phyloP scores from a whole-genome alignment of 2,888 invertebrate species.

The Caenorhabditis macrosperma region DNA sequence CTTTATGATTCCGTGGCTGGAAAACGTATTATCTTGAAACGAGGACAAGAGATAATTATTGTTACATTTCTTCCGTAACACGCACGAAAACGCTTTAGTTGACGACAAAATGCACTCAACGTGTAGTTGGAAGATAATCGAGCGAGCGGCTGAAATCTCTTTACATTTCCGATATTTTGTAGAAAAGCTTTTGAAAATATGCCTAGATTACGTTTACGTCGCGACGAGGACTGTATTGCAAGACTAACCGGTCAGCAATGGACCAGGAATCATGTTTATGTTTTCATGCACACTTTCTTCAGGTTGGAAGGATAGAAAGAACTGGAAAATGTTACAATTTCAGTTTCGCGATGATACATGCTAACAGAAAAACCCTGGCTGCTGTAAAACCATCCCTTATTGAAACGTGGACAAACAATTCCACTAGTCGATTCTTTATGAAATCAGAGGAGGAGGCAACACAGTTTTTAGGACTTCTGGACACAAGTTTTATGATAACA shows the following conservation, averaged over 20 bases:
- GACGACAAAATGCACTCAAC: conserved; percentile 33
- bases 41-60: no score
- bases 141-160: not conserved
- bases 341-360: conserved; percentile 81
- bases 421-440: conserved; percentile 46
- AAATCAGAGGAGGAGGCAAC: conserved; percentile 59
- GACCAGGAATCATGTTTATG: conserved; percentile 25
- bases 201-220: conserved; percentile 18
- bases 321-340: conserved; percentile 49
- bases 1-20: no score
- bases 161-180: conserved; percentile 11
- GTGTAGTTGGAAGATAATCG: conserved; percentile 16
- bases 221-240: conserved; percentile 18
- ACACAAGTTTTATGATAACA: conserved; percentile 69
- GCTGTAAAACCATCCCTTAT: conserved; percentile 81
- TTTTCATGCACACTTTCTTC: conserved; percentile 37
- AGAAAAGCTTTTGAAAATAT: conserved; percentile 17
- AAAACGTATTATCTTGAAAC: no score
- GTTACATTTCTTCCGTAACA: not conserved
- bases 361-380: conserved; percentile 81
- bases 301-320: conserved; percentile 10
- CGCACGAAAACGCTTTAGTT: conserved; percentile 5
- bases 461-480: conserved; percentile 69
- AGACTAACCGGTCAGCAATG: conserved; percentile 35
- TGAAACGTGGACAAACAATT: conserved; percentile 78